phyloP scores from a whole-genome alignment of 1,140 invertebrate genomes.

The Leucophenga varia region DNA sequence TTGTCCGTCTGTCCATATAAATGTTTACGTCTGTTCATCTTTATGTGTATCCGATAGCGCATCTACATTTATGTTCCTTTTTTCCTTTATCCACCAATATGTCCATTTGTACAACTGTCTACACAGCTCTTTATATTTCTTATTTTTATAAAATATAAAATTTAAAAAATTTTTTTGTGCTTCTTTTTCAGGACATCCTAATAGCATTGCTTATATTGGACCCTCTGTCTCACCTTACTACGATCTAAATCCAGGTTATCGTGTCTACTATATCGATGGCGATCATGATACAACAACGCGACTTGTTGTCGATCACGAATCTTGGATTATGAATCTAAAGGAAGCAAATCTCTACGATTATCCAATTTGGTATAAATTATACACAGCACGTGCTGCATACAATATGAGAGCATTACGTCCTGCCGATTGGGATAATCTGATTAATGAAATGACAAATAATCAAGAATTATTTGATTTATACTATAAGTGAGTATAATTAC shows the following conservation, averaged over 20 bases:
- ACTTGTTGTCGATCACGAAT: slow-evolving; percentile 87
- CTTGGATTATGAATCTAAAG: slow-evolving; percentile 92
- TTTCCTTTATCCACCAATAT: too few species aligned
- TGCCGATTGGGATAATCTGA: slow-evolving; percentile 81
- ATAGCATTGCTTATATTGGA: slow-evolving; percentile 86
- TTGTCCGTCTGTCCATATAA: rapidly evolving
- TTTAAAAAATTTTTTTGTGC: too few species aligned
- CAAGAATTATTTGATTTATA: slow-evolving; percentile 83
- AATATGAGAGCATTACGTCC: slow-evolving; percentile 79
- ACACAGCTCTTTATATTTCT: too few species aligned
- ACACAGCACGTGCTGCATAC: slow-evolving; percentile 81
- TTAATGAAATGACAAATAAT: slow-evolving; percentile 81
- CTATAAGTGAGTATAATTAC: slow-evolving; percentile 70
- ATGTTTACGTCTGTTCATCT: too few species aligned
- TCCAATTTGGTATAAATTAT: slow-evolving; percentile 87
- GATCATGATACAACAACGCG: slow-evolving; percentile 82
- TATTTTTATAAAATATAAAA: too few species aligned
- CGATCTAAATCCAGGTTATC: slow-evolving; percentile 91
- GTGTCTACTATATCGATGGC: slow-evolving; percentile 95
- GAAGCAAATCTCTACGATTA: slow-evolving; percentile 88
- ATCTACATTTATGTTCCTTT: not conserved
- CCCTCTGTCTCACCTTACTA: slow-evolving; percentile 92
- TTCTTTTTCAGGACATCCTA: slow-evolving; percentile 65
- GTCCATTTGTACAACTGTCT: too few species aligned
- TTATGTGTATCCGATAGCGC: too few species aligned